Base-by-base conservation (phyloP, 2,888 invertebrate genomes). In the Drosophila siamana region DNA sequence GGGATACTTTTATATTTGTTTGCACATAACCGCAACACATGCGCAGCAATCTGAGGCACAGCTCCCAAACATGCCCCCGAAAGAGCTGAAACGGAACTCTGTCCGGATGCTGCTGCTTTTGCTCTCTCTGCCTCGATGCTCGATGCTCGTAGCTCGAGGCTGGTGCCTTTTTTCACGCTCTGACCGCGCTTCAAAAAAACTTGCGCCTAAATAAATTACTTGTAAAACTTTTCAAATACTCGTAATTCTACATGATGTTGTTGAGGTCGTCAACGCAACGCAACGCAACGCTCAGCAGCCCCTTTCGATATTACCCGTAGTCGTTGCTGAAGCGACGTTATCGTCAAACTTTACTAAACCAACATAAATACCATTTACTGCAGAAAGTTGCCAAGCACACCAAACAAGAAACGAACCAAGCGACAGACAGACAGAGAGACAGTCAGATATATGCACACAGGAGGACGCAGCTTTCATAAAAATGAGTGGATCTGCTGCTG, bases 161-260 rank as follows among this genome's bases (percentile, higher is more conserved):
- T 69, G 48, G 61, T 48, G 64, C 47, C 51, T 67, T 62, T 67
- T 68, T 55, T 69, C 65, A 69, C 65, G 69, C 73, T 76, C 76
- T 78, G 81, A 74, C 84, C 69, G 69, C 70, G 83, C 69, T 79
- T 71, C 70, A 81, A 79, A 83, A 84, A 33, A 84, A 84, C 82
- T 88, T 85, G 76, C 84, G 88, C 85, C 86, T 88, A 86, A 88
- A 86, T 84, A 86, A 86, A 88, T 86, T 86, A 86, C 88, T 86
- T 88, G 78, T 76, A 80, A 86, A 86, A 86, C 86, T 86, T 86
- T 86, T 86, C 86, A 86, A 86, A 86, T 86, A 84, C 85, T 85
- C 88, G 86, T 88, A 85, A 88, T 85, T 88, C 88, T 83, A 76
- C 86, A 86, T 86, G 88, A 85, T 85, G 85, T 85, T 84, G 79